Conservation (phyloP, 2,113 vertebrate species). For the Notechis scutatus region DNA sequence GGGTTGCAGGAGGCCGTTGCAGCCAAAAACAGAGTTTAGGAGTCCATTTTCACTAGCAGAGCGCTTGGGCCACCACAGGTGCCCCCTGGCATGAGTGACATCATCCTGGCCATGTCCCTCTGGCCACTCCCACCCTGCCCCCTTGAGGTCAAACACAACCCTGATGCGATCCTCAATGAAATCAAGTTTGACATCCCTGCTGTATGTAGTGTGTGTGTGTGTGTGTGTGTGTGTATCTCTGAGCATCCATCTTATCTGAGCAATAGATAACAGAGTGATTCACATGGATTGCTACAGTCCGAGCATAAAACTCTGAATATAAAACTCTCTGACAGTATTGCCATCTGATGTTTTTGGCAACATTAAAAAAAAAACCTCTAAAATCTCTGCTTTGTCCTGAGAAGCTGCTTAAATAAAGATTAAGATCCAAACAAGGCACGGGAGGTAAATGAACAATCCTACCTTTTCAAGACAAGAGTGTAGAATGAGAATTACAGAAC, state of each 20-base stretch:
- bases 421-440: neutral
- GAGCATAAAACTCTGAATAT: neutral
- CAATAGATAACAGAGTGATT: neutral
- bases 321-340: neutral
- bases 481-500: neutral
- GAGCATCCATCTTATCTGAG: neutral
- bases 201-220: too few relatives aligned
- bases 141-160: too few relatives aligned
- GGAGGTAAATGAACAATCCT: neutral
- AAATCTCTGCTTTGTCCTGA: neutral
- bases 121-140: too few relatives aligned
- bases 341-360: neutral
- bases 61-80: too few relatives aligned
- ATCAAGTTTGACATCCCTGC: too few relatives aligned
- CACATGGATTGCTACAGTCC: neutral
- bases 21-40: too few relatives aligned
- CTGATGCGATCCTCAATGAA: too few relatives aligned
- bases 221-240: neutral
- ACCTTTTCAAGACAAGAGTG: neutral
- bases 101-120: too few relatives aligned
- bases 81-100: too few relatives aligned
- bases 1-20: too few relatives aligned
- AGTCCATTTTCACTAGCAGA: too few relatives aligned
- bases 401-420: neutral
- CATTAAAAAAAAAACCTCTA: neutral